Evolutionary conservation across 1,140 invertebrate species (phyloP).

Genomic region (Himalopsyche phryganea): DNA sequence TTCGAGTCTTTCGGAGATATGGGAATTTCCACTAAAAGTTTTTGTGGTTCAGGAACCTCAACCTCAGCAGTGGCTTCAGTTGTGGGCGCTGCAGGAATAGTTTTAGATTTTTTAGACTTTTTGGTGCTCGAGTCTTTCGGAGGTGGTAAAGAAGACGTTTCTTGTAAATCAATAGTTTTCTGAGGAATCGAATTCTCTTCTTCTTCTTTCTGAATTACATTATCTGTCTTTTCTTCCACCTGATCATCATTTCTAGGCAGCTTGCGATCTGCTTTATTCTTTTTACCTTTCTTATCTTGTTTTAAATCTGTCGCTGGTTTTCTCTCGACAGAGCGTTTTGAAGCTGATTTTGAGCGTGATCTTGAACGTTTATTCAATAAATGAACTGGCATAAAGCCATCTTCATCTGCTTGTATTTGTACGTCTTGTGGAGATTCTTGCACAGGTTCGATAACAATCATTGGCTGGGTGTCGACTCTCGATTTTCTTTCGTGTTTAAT

Average conservation of each 20-base stretch:
- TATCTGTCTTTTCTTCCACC: too few relatives aligned
- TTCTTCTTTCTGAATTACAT: too few relatives aligned
- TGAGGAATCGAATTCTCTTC: too few relatives aligned
- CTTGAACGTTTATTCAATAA: constrained; percentile 46
- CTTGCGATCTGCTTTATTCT: constrained; percentile 5
- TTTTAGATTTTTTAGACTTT: constrained; percentile 17
- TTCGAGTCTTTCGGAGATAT: constrained; percentile 2
- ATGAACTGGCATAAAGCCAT: constrained; percentile 46
- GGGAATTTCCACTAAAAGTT: too few relatives aligned
- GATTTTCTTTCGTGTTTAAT: constrained; percentile 24
- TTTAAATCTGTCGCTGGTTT: not conserved
- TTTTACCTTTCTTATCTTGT: constrained; percentile 9
- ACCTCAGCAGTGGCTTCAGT: not conserved
- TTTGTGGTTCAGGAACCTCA: not conserved
- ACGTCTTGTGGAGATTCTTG: constrained; percentile 36
- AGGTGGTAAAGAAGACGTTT: too few relatives aligned
- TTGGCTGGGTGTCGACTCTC: constrained; percentile 36
- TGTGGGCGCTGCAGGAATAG: not conserved
- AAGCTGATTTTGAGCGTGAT: constrained; percentile 41
- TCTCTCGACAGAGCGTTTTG: constrained; percentile 7
- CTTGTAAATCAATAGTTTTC: too few relatives aligned
- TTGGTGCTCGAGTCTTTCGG: constrained; percentile 9
- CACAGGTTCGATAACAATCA: constrained; percentile 46
- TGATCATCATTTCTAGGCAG: not conserved
- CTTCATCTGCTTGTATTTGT: constrained; percentile 40